A percentile compares a stretch with the other conserved stretches of the same genome.
Evolutionary conservation across 2,113 vertebrate species (phyloP).

Genomic region (Tragelaphus imberbis): DNA sequence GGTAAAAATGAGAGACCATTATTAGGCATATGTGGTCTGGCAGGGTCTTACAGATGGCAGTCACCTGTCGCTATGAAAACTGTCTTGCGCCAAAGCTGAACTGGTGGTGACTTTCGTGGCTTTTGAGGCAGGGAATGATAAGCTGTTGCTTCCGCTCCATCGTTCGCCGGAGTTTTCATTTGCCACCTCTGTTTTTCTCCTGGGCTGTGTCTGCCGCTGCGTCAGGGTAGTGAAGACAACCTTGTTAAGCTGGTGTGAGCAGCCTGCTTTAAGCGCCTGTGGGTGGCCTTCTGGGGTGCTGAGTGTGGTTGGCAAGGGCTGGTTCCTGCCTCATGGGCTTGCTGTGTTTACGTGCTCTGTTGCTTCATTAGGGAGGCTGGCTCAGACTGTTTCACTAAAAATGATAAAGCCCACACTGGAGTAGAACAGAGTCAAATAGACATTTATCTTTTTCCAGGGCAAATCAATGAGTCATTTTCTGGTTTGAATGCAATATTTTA

Average conservation of each 20-base stretch:
- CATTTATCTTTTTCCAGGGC: slow-evolving; percentile 64
- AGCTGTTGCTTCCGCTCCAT: neutral
- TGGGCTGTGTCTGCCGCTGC: neutral
- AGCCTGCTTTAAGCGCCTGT: neutral
- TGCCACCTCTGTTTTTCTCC: neutral
- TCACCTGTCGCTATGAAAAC: slow-evolving; percentile 48
- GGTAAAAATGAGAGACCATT: slow-evolving; percentile 3
- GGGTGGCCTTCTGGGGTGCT: neutral
- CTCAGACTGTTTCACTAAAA: slow-evolving; percentile 31
- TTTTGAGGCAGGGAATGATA: neutral
- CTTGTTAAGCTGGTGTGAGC: neutral
- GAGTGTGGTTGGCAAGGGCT: neutral
- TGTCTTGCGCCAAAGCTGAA: neutral
- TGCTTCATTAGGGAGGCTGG: slow-evolving; percentile 9
- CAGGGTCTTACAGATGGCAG: slow-evolving; percentile 40
- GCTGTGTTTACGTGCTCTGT: neutral
- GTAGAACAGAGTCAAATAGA: slow-evolving; percentile 20
- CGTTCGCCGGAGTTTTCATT: neutral
- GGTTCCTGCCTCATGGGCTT: neutral
- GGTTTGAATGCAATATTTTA: slow-evolving; percentile 62
- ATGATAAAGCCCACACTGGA: neutral
- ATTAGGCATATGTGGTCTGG: slow-evolving; percentile 54
- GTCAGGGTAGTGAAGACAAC: too few relatives aligned
- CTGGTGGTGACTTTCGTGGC: neutral
- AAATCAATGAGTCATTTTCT: slow-evolving; percentile 69